Base-by-base conservation (phyloP, 1,140 invertebrate genomes). In the Anagrus nilaparvatae region DNA sequence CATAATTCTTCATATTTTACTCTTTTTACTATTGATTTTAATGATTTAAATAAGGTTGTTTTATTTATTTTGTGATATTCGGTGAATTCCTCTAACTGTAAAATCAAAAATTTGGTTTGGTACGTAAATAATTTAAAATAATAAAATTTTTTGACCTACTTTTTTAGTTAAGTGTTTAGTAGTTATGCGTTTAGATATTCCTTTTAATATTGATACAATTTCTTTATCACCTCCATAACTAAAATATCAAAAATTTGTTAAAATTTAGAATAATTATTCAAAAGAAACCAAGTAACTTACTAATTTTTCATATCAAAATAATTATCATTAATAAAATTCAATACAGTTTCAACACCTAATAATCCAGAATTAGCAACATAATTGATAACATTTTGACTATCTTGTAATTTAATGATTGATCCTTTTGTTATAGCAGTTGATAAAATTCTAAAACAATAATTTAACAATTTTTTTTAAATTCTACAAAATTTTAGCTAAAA, bases 231-330 rank as follows among this genome's bases (percentile, higher is more conserved):
- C n/a, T n/a, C n/a, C n/a, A n/a, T n/a, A n/a, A n/a, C n/a, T n/a
- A n/a, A n/a, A n/a, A n/a, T n/a, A n/a, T n/a, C n/a, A n/a, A n/a
- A n/a, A n/a, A n/a, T n/a, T n/a, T n/a, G n/a, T n/a, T n/a, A n/a
- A n/a, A n/a, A n/a, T n/a, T n/a, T n/a, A n/a, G n/a, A n/a, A n/a
- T n/a, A n/a, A n/a, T n/a, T n/a, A n/a, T n/a, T n/a, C n/a, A n/a
- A n/a, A n/a, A n/a, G n/a, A n/a, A n/a, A n/a, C n/a, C n/a, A 23
- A 14, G 31, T 20, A 48, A 67, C 71, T 69, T 59, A 78, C 74
- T 64, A 60, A 12, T 44, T 23, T 9, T 53, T 44, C 20, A 77
- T 61, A 3, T 58, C 43, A 3, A 51, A 25, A 8, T 70, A 46
- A 43, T 72, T 64, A 3, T 50, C 37, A 24, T 63, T 44, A 14